Evolutionary conservation across 2,113 vertebrate species (phyloP), one percentile per base, ranked within the genome.

Genomic region (Gallinago media): DNA sequence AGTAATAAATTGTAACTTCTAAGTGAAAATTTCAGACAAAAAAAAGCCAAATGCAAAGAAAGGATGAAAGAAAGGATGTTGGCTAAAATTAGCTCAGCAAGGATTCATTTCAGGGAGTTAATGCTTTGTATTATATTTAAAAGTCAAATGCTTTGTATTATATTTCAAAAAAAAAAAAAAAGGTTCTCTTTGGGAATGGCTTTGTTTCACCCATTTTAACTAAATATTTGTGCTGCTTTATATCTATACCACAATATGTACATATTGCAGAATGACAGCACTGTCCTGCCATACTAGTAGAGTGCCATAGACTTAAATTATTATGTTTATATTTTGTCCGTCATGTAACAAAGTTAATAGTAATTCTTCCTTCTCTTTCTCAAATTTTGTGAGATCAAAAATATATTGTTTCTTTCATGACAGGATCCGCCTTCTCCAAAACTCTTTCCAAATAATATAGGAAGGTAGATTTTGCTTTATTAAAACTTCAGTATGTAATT

Each of bases 1-100:
- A 94, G 85, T 68, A 95, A 82, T 68, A 72, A 68, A 61, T 65
- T 79, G 11, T 42, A 96, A 81, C 58, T 87, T 94, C 26, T 47
- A 85, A 87, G 44, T 0, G 0, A 81, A 83, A 89, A 82, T 74
- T 92, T 38, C 52, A 31, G n/a, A 26, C 5, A 31, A 81, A 63
- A 55, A 55, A 62, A 67, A 82, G 7, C 10, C 25, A n/a, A 71
- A 44, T 56, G 8, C 12, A 86, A 80, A 70, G 26, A 32, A 88
- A 66, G 5, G 13, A 16, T 26, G 23, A 86, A 80, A 70, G 26
- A 32, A 88, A 66, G 5, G 13, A 16, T 26, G 23, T 52, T 75
- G 38, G 31, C 25, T 94, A 83, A 84, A 93, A 66, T 91, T 38
- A 73, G 42, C 22, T n/a, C 40, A 62, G 11, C 2, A 6, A 36